Evolutionary conservation across 2,888 invertebrate species (phyloP).

Genomic region (Drosophila prostipennis): DNA sequence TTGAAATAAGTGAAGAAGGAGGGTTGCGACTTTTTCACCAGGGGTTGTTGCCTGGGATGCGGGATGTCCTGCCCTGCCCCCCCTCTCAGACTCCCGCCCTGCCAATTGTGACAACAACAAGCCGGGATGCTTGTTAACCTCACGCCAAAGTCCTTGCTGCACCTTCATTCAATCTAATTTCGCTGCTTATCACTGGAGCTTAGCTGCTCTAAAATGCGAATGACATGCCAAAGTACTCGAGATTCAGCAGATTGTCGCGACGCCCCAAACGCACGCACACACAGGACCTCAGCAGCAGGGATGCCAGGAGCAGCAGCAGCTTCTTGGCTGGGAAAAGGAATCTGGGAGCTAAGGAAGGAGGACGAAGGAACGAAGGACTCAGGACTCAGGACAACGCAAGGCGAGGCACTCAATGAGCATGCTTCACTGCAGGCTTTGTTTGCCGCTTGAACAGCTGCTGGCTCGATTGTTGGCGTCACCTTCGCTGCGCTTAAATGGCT

Average conservation of each 20-base stretch:
- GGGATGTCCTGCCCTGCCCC: conserved; percentile 1
- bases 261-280: conserved; percentile 45
- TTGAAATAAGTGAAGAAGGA: conserved; percentile 84
- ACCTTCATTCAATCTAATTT: conserved; percentile 79
- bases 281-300: conserved; percentile 47
- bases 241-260: conserved; percentile 70
- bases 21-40: conserved; percentile 30
- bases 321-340: conserved; percentile 1
- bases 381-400: conserved; percentile 17
- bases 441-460: conserved; percentile 62
- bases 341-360: background rate
- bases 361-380: background rate
- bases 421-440: conserved; percentile 74
- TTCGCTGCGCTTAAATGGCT: conserved; percentile 23
- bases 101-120: conserved; percentile 67
- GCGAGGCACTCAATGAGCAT: conserved; percentile 35
- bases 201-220: conserved; percentile 81
- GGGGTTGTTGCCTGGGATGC: conserved; percentile 25
- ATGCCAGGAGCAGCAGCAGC: conserved; percentile 35
- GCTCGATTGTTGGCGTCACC: conserved; percentile 59
- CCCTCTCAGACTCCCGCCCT: conserved; percentile 1
- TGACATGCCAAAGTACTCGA: conserved; percentile 81
- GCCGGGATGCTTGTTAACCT: conserved; percentile 65
- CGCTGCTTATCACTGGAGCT: conserved; percentile 78
- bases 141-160: conserved; percentile 41